Evolutionary conservation across 2,113 vertebrate genomes (phyloP), one percentile per base, ranked within the genome.

Genomic region (Tinamus guttatus): DNA sequence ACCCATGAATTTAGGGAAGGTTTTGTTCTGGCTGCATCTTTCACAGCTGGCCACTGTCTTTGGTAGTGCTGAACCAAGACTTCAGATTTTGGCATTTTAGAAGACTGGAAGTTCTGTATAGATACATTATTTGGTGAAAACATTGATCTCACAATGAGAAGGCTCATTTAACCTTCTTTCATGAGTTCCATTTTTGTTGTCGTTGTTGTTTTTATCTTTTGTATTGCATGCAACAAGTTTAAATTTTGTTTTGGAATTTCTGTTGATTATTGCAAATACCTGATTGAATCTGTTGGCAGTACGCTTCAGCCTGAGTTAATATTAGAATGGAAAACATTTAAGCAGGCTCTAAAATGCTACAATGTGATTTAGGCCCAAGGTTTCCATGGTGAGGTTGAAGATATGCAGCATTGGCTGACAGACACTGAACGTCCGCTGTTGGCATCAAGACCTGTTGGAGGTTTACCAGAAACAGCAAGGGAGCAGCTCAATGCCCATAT

Each of bases 381-480:
- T 98, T 99, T 99, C 98, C 99, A 99, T 98, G 98, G 99, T 64
- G 99, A 99, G 97, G 99, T 99, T 97, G 99, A 99, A 98, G 99
- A 99, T 97, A 98, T 99, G 98, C 99, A 99, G 93, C 99, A 99
- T 94, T 99, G 99, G 99, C 98, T 99, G 97, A 99, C 98, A 94
- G 99, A 99, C 97, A 99, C 99, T 5, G 99, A 99, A 93, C 99
- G 99, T 98, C 99, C 99, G 95, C 98, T 99, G 97, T 98, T 99
- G 97, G 98, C 99, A 97, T 99, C 99, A 96, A 99, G 99, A 97
- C 99, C 99, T 93, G 98, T 99, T 97, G 99, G 99, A 98, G 99
- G 99, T 85, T 98, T 99, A 98, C 99, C 99, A 96, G 99, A 99
- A 98, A 99, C 99, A 69, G 99, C 99, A 92, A 98, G 98, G 96